These are phyloP conservation scores for Pseudococcus longispinus DNA, from an alignment of 2,888 invertebrate genomes.

Conservation along the genomic window DNA sequence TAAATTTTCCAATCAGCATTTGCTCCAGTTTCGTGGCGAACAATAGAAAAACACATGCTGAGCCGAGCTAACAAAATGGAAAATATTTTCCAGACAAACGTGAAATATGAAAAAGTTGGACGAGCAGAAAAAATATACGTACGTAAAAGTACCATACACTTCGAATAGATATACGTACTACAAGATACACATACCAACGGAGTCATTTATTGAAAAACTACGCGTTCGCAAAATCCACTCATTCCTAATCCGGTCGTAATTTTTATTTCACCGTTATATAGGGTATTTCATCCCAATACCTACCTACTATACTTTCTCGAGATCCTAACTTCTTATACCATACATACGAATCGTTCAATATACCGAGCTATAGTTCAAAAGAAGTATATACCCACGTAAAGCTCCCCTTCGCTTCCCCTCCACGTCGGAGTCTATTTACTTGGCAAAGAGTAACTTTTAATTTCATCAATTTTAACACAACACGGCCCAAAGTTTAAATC, in stretches of 20 bases:
- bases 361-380: not conserved
- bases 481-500: not conserved
- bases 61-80: not conserved
- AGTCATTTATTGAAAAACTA: not conserved
- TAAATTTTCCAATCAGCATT: not conserved
- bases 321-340: not conserved
- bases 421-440: not conserved
- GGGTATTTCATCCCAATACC: not conserved
- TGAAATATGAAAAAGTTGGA: not conserved
- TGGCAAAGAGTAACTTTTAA: constrained; percentile 25
- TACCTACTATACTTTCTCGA: not conserved
- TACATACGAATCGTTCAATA: not conserved
- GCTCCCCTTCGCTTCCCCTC: not conserved
- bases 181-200: not conserved
- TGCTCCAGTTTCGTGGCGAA: not conserved
- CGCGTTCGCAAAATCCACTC: not conserved
- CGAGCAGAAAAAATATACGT: not conserved
- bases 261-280: not conserved
- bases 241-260: not conserved
- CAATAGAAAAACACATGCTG: not conserved
- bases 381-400: not conserved
- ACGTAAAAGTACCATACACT: not conserved
- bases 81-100: not conserved
- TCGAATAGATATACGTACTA: not conserved
- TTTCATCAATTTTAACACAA: constrained; percentile 31